Evolutionary conservation across 1,140 invertebrate species (phyloP), one percentile per base, ranked within the genome.

Genomic region (Propsilocerus akamusi): DNA sequence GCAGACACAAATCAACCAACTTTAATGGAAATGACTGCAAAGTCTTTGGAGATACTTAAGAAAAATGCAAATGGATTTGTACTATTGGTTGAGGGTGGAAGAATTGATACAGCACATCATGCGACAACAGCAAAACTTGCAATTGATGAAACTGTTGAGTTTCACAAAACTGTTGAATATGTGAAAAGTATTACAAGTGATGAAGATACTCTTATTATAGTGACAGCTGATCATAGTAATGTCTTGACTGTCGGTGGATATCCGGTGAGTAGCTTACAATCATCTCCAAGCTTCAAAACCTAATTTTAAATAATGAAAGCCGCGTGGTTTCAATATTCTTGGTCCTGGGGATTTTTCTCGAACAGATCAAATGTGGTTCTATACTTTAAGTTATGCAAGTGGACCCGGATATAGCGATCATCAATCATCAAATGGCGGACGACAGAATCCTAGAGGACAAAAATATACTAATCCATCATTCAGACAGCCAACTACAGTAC

Each of bases 91-190:
- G 77, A 78, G 64, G 78, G 72, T 49, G 81, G 80, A 4, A 69
- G 76, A 56, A 86, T 87, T 49, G 81, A 86, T 64, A 73, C 77
- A 50, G 81, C 76, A 1, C 81, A 86, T 59, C 82, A 85, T 54
- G 69, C 74, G 46, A 76, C 71, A 41, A 61, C 71, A 47, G 81
- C 80, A 0, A 65, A 72, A 10, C 63, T 77, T 5, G 81, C 83
- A 4, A 57, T 83, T 1, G 76, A 80, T 54, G 83, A 87, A 59
- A 81, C 81, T 1, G 65, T 77, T 1, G 74, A 80, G 57, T 73
- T 84, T 54, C 69, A 75, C 2, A 77, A 81, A 58, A 79, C 83
- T 0, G 70, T 86, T 5, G 58, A 70, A 37, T 72, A 62, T 50
- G 79, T 78, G 0, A 59, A 68, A 11, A 60, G 71, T 2, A 53